phyloP scores from a whole-genome alignment of 2,888 invertebrate genomes.

The Meteorus cinctellus region DNA sequence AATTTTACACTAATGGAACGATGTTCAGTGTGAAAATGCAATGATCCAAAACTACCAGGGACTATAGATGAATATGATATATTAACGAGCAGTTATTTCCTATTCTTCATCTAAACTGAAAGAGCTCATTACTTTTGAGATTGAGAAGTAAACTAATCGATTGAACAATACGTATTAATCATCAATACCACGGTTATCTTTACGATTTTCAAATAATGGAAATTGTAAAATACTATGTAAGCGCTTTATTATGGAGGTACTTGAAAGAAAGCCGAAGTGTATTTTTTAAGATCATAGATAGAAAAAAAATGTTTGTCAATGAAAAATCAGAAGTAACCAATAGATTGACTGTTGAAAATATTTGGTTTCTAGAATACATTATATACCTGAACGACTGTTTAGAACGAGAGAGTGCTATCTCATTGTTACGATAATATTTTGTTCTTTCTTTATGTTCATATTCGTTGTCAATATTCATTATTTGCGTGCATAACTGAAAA shows the following conservation, averaged over 20 bases:
- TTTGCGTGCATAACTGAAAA: neutral
- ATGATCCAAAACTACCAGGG: neutral
- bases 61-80: neutral
- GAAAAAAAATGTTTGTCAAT: neutral
- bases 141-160: neutral
- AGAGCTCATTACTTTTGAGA: neutral
- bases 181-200: conserved; percentile 41
- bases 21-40: neutral
- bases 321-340: neutral
- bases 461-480: conserved; percentile 1
- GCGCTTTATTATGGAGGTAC: conserved; percentile 60
- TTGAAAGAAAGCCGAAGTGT: conserved; percentile 46
- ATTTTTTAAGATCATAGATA: conserved; percentile 32
- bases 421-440: conserved; percentile 14
- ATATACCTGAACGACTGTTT: neutral
- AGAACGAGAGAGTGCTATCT: too few relatives aligned
- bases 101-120: conserved; percentile 13
- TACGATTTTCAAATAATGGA: conserved; percentile 53
- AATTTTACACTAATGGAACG: neutral
- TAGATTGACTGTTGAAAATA: neutral
- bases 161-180: conserved; percentile 42
- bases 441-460: neutral
- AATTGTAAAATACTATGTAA: conserved; percentile 67
- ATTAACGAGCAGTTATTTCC: neutral
- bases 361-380: neutral